phyloP scores from a whole-genome alignment of 2,797 vertebrate species.

The Hapalemur alaotrensis region DNA sequence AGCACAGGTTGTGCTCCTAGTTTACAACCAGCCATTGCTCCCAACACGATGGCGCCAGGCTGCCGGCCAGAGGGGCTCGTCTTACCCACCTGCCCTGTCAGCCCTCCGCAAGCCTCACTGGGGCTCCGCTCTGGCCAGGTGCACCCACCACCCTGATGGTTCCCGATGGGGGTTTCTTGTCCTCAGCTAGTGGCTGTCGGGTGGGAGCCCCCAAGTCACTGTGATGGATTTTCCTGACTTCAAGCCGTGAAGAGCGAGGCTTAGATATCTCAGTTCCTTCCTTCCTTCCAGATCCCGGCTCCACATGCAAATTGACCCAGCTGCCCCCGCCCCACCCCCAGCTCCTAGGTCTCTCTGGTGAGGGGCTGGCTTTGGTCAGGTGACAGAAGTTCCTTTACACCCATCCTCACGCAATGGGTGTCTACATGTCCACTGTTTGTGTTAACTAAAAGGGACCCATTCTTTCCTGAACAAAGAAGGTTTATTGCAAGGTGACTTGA shows the following conservation, averaged over 20 bases:
- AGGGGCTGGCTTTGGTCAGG: too few relatives aligned
- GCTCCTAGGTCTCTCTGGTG: too few relatives aligned
- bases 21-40: accelerated
- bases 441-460: background rate
- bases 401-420: background rate
- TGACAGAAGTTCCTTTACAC: background rate
- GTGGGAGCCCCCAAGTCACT: background rate
- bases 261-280: background rate
- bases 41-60: background rate
- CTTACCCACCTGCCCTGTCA: background rate
- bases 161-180: background rate
- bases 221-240: background rate
- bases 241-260: background rate
- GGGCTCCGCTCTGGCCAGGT: background rate
- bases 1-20: background rate
- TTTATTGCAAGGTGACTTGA: background rate
- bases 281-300: background rate
- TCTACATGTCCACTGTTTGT: too few relatives aligned
- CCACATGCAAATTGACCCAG: background rate
- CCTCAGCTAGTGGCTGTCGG: background rate
- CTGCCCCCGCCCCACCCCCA: too few relatives aligned
- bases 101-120: background rate
- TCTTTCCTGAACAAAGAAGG: background rate
- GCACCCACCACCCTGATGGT: too few relatives aligned
- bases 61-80: background rate